phyloP scores from a whole-genome alignment of 2,797 vertebrate genomes.

The Streptopelia turtur region DNA sequence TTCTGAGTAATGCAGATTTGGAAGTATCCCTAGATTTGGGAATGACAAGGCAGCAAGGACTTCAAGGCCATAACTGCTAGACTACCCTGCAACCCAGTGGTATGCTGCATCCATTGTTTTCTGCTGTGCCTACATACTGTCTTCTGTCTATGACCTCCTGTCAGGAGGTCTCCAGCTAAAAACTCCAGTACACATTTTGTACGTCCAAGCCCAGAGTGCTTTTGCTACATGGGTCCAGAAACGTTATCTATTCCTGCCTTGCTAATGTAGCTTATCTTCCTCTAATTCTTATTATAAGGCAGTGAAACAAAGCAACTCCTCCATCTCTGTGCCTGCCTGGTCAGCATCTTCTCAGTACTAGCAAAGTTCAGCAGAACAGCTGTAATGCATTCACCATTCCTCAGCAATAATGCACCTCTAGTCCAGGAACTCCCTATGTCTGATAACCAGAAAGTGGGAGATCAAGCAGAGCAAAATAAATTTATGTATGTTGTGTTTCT shows the following conservation, averaged over 20 bases:
- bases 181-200: neutral
- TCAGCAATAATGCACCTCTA: neutral
- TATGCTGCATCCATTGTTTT: neutral
- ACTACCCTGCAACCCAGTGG: neutral
- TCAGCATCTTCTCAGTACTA: neutral
- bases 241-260: neutral
- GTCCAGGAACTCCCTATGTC: neutral
- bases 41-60: neutral
- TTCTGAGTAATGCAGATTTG: neutral
- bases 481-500: neutral
- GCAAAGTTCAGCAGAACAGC: neutral
- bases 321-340: neutral
- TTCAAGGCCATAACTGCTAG: neutral
- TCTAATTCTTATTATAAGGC: neutral
- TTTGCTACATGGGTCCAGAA: neutral
- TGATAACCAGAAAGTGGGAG: neutral
- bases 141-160: neutral
- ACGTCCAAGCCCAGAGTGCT: neutral
- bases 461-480: neutral
- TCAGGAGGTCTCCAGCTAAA: neutral
- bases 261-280: neutral
- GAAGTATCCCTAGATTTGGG: neutral
- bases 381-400: neutral
- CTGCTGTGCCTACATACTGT: no score
- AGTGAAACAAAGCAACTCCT: neutral